Conservation (phyloP, 2,888 invertebrate species). For the Amblyjoppa proteus region DNA sequence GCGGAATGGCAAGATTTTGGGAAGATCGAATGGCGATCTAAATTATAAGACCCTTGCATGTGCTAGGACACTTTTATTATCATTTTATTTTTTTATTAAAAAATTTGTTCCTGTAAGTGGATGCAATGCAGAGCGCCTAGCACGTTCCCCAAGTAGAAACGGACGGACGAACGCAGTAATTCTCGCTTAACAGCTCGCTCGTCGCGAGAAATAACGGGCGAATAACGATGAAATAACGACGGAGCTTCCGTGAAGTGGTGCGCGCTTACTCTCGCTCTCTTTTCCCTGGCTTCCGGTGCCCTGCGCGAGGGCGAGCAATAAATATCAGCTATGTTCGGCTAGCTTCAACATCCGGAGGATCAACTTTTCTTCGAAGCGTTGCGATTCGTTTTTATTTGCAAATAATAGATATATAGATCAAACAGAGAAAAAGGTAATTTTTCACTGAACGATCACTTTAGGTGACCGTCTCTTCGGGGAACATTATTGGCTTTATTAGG, state of each 20-base stretch:
- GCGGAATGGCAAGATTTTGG: neutral
- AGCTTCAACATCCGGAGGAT: slow-evolving; percentile 32
- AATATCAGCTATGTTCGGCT: slow-evolving; percentile 51
- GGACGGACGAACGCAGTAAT: slow-evolving; percentile 75
- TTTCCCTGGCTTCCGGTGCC: slow-evolving; percentile 29
- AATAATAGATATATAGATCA: slow-evolving; percentile 17
- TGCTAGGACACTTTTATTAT: neutral
- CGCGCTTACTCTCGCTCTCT: slow-evolving; percentile 43
- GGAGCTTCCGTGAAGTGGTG: slow-evolving; percentile 72
- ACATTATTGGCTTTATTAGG: neutral
- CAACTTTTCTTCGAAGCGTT: neutral
- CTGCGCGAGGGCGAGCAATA: slow-evolving; percentile 35
- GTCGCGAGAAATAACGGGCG: slow-evolving; percentile 76
- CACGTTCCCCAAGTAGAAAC: slow-evolving; percentile 3
- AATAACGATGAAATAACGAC: slow-evolving; percentile 81
- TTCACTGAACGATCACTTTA: slow-evolving; percentile 10
- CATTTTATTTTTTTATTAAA: too few species aligned
- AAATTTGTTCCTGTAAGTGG: neutral
- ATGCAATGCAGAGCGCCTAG: neutral
- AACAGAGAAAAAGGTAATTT: neutral
- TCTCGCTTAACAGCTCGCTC: slow-evolving; percentile 76
- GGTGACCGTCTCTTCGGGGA: neutral
- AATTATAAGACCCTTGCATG: neutral
- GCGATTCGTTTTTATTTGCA: slow-evolving; percentile 22
- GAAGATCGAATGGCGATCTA: neutral